Evolutionary conservation across 2,113 vertebrate species (phyloP).

Genomic region (Pyxicephalus adspersus): DNA sequence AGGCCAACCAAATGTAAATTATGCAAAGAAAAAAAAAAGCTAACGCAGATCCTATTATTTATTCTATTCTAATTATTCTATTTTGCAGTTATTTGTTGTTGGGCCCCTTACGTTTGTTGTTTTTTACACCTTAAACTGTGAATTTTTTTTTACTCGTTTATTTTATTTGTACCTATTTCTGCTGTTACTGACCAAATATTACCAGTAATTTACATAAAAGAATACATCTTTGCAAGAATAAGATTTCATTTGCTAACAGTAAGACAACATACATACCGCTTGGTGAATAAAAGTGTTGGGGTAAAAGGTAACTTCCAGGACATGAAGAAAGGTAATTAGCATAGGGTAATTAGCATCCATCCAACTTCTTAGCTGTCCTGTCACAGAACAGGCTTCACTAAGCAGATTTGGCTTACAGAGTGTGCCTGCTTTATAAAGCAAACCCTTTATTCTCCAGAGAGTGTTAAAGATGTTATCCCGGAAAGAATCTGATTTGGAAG

Average conservation of each 20-base stretch:
- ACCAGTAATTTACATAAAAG: no score
- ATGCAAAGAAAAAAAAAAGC: no score
- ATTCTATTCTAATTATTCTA: no score
- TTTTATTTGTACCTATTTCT: no score
- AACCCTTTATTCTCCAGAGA: conserved; percentile 38
- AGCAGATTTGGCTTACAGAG: conserved; percentile 36
- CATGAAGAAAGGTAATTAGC: conserved; percentile 26
- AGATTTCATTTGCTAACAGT: not conserved
- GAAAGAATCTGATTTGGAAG: conserved; percentile 46
- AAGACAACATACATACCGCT: not conserved
- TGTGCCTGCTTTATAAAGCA: conserved; percentile 27
- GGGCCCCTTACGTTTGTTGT: no score
- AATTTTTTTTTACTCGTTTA: no score
- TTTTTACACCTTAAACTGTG: no score
- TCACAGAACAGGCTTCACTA: conserved; percentile 17
- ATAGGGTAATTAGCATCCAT: conserved; percentile 19
- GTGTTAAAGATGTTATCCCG: conserved; percentile 24
- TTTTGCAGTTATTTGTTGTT: no score
- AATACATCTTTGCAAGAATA: not conserved
- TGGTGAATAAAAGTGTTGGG: not conserved
- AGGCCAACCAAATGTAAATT: no score
- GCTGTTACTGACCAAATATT: no score
- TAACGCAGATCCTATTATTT: no score
- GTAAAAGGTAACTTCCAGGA: not conserved
- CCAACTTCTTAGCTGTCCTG: conserved; percentile 6